Evolutionary conservation across 2,797 vertebrate species (phyloP).

Genomic region (Lutjanus argentimaculatus): DNA sequence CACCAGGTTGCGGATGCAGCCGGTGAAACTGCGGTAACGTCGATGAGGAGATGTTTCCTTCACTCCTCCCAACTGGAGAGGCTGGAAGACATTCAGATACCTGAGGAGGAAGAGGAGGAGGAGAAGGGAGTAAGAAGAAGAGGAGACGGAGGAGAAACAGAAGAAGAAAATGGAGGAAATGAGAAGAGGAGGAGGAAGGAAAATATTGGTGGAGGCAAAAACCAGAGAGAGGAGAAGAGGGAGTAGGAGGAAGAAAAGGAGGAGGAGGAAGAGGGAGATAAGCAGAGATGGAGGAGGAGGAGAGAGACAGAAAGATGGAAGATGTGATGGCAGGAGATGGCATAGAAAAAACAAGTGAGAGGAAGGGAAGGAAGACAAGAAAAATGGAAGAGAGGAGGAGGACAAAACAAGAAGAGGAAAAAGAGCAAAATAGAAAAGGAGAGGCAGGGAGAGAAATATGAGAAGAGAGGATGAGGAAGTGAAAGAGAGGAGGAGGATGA

Average conservation of each 20-base stretch:
- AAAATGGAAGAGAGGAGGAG: neutral
- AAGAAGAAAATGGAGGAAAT: too few species aligned
- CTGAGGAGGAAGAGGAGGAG: slow-evolving; percentile 62
- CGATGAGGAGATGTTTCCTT: slow-evolving; percentile 83
- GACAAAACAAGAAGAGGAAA: too few species aligned
- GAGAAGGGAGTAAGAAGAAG: neutral
- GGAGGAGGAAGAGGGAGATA: too few species aligned
- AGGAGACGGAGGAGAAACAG: neutral
- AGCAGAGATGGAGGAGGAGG: neutral
- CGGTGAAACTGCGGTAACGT: slow-evolving; percentile 86
- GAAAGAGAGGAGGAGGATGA: neutral
- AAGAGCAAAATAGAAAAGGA: too few species aligned
- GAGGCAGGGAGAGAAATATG: neutral
- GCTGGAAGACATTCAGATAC: slow-evolving; percentile 89
- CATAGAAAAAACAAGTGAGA: too few species aligned
- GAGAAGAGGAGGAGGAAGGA: too few species aligned
- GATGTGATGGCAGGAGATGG: too few species aligned
- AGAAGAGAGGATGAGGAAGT: neutral
- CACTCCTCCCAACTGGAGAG: slow-evolving; percentile 92
- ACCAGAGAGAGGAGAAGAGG: neutral
- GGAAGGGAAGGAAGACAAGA: neutral
- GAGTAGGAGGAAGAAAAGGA: too few species aligned
- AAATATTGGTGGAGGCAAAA: neutral
- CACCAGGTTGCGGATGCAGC: slow-evolving; percentile 90
- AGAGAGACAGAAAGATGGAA: too few species aligned